Evolutionary conservation across 2,113 vertebrate genomes (phyloP), one percentile per base, ranked within the genome.

Genomic region (Takifugu flavidus): DNA sequence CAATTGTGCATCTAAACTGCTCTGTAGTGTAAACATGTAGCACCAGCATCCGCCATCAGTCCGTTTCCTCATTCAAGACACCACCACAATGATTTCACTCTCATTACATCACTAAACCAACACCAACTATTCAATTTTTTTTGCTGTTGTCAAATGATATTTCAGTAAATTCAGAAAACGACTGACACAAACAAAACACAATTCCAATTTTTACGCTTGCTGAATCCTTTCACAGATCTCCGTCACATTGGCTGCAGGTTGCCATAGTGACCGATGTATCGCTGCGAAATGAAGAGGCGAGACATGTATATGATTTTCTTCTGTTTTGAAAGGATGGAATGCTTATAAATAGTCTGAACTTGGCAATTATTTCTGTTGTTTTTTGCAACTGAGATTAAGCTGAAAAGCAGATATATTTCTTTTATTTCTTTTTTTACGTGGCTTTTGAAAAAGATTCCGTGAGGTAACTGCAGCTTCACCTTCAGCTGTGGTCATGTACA

Each of bases 381-480:
- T 57, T 12, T 59, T 25, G 34, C 43, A 47, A 8, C 44, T 61
- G 55, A 47, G 62, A 63, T 55, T 43, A 56, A 28, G 46, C 42
- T 57, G 59, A 71, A 58, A 54, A 70, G 55, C 59, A 63, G 15
- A 64, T 31, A 15, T 59, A 20, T 20, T 20, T 20, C 20, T 20
- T 20, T 20, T 20, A 20, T 20, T 20, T 20, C 20, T 20, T 20
- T 20, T 20, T 25, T 4, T 60, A 66, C 49, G 44, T 58, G 70
- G 58, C 66, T 28, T 77, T 65, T 51, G 64, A 50, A 60, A 65
- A 70, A 62, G 47, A 58, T 79, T 62, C 66, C 55, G 20, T 79
- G 80, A 87, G 83, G 85, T 86, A 85, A 85, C 67, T 67, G 68
- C 70, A 75, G 65, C 31, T 72, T 70, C 62, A 59, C 53, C 55